These are phyloP conservation scores for Drosophila eohydei DNA, from an alignment of 2,888 invertebrate genomes.

Conservation along the genomic window DNA sequence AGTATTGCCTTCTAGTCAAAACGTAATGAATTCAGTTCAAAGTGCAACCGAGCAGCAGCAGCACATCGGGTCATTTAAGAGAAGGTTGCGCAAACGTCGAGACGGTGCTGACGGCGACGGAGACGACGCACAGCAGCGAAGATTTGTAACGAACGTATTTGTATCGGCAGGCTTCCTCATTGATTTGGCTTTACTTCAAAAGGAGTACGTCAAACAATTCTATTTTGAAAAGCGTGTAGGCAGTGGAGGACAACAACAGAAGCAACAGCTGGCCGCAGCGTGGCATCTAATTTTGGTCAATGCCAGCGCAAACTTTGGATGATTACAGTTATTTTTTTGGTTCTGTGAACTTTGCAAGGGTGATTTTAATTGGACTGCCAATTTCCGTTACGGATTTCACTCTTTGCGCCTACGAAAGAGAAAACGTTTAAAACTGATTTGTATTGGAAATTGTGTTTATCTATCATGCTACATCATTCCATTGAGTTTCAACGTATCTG, in stretches of 20 bases:
- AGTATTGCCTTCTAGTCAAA: conserved; percentile 37
- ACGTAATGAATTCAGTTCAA: conserved; percentile 81
- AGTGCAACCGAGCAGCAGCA: conserved; percentile 62
- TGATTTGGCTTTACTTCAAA: conserved; percentile 72
- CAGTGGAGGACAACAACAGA: conserved; percentile 71
- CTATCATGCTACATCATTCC: background rate
- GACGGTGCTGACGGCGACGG: conserved; percentile 18
- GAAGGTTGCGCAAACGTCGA: conserved; percentile 59
- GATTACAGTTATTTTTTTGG: conserved; percentile 58
- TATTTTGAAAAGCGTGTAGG: conserved; percentile 83
- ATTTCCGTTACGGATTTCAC: conserved; percentile 11
- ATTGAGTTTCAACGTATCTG: background rate
- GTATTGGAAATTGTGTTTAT: background rate
- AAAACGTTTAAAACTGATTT: conserved; percentile 54
- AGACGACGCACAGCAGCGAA: background rate
- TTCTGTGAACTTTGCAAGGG: conserved; percentile 17
- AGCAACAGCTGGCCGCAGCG: background rate
- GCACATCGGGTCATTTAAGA: conserved; percentile 68
- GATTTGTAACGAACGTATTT: conserved; percentile 12
- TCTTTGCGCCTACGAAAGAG: conserved; percentile 46
- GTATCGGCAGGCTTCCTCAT: conserved; percentile 30
- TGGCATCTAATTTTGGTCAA: conserved; percentile 20
- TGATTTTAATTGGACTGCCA: background rate
- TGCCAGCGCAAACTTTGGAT: conserved; percentile 61
- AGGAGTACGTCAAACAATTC: conserved; percentile 81